Evolutionary conservation across 1,140 invertebrate species (phyloP), one percentile per base, ranked within the genome.

Genomic region (Lerema accius): DNA sequence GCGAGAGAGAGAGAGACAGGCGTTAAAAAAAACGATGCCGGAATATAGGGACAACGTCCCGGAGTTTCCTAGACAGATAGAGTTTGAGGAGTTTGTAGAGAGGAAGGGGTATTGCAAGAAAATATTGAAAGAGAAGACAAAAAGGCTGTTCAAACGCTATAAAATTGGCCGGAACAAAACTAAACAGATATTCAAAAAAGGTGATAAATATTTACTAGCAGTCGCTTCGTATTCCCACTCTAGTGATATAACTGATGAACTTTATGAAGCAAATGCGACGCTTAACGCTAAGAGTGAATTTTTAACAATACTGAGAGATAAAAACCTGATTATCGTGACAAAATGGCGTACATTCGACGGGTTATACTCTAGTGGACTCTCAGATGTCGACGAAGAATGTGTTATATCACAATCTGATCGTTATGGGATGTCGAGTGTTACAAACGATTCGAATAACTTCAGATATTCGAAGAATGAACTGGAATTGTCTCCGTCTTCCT

Each of bases 1-100:
- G 91, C 71, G 89, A 0, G 87, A 89, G 40, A 76, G 91, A 55
- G 91, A 92, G 51, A 83, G 86, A 13, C 83, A 82, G 62, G 91
- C 91, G 7, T 26, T 92, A 7, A 80, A 71, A 0, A 91, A 88
- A 73, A 91, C 91, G 0, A 91, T 91, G 89, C 89, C 90, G 0
- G 80, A 90, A 49, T 61, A 85, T 5, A 83, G 83, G 75, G 51
- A 42, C 7, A 65, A 73, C 1, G 51, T 90, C 26, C 91, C 91
- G 0, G 83, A 92, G 45, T 92, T 92, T 45, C 86, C 87, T 0
- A 77, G 88, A 40, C 91, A 92, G 63, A 91, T 91, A 15, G 67
- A 78, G 14, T 67, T 80, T 0, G 78, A 83, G 32, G 84, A 89
- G 1, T 77, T 71, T 23, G 13, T 71, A 0, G 79, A 84, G 0